Conservation (phyloP, 2,113 vertebrate species). For the Cochlearius cochlearius region DNA sequence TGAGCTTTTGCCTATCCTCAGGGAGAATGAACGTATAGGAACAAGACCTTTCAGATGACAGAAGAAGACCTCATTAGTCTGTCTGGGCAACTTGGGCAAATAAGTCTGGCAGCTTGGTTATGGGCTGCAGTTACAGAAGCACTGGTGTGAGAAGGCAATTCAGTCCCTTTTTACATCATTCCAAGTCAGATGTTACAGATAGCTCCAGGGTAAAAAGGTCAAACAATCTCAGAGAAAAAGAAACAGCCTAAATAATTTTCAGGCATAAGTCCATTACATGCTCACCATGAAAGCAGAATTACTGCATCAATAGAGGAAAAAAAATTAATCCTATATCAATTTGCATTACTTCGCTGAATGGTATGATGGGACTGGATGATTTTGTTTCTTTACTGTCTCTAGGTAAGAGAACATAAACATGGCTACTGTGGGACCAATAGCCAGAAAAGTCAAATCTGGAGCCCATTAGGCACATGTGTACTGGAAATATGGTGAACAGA, state of each 20-base stretch:
- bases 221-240: neutral
- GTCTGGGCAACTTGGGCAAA: neutral
- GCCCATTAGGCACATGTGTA: neutral
- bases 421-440: neutral
- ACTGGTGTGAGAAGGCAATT: rapidly evolving
- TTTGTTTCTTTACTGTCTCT: neutral
- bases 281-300: neutral
- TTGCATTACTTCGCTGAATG: neutral
- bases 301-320: neutral
- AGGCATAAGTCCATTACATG: neutral
- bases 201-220: neutral
- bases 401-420: neutral
- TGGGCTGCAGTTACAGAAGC: neutral
- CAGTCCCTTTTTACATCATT: neutral
- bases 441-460: neutral
- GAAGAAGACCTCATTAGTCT: neutral
- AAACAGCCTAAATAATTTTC: neutral
- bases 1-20: neutral
- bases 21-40: neutral
- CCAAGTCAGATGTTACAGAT: neutral
- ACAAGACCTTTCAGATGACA: neutral
- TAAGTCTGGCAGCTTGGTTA: neutral
- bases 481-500: neutral
- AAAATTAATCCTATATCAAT: neutral
- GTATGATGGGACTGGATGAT: neutral